Conservation (phyloP, 1,140 invertebrate genomes). For the Drosophila parvula region DNA sequence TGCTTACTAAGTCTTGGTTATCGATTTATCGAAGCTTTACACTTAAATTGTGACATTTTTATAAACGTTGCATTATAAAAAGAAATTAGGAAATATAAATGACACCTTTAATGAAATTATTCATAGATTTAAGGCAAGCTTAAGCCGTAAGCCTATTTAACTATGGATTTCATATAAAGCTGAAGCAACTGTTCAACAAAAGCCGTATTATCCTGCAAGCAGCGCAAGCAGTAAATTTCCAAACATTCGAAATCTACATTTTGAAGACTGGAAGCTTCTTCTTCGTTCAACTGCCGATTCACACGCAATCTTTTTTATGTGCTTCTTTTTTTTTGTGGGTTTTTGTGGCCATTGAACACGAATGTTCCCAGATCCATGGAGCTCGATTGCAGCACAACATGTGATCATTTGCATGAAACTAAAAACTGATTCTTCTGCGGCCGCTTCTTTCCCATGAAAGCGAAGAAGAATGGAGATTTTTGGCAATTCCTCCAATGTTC, state of each 20-base stretch:
- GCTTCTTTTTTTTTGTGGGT: neutral
- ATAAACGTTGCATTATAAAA: neutral
- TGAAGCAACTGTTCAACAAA: neutral
- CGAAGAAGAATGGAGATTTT: constrained; percentile 27
- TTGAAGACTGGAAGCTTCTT: neutral
- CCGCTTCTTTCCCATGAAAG: constrained; percentile 23
- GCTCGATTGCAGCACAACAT: constrained; percentile 40
- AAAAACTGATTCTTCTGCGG: constrained; percentile 6
- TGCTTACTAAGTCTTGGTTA: neutral
- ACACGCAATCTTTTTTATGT: constrained; percentile 17
- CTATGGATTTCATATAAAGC: neutral
- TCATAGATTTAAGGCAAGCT: neutral
- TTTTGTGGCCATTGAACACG: constrained; percentile 24
- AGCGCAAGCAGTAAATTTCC: neutral
- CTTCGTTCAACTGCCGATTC: constrained; percentile 5
- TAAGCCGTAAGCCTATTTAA: neutral
- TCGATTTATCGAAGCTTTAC: neutral
- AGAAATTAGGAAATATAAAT: neutral
- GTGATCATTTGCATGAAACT: constrained; percentile 42
- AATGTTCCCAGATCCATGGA: constrained; percentile 45
- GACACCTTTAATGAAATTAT: neutral
- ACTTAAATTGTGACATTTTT: neutral
- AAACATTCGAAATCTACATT: constrained; percentile 6
- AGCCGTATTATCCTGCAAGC: constrained; percentile 1
- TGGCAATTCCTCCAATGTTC: constrained; percentile 16